Evolutionary conservation across 30 jellyfish, hydroid and myxozoan genomes (phyloP), one percentile per base, ranked within the genome.

Genomic region (Cassiopea andromeda): DNA sequence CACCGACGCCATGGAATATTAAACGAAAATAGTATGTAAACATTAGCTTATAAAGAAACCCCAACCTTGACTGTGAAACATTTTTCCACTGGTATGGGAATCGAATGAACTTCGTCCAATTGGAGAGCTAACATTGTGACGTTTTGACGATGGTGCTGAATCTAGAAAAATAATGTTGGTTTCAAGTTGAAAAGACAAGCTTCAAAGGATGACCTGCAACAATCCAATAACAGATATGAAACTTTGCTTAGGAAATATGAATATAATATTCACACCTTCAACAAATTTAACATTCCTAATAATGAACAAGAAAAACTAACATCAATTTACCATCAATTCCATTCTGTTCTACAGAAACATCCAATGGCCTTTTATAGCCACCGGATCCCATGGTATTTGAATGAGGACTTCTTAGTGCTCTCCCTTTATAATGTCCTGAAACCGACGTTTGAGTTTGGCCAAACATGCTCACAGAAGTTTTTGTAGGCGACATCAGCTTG

Each of bases 351-450:
- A 74, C 66, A 9, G 92, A 80, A 10, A 82, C 89, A 57, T 94
- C 99, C 72, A 96, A 87, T 48, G 99, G 97, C 60, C 99, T 84
- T 79, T 94, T 94, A 59, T 94, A 97, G 84, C 94, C 90, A 2
- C 97, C 69, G 10, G 87, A 18, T 5, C 75, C 48, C 1, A 92
- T 93, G 59, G 84, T 60, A 59, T 50, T 83, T 38, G 97, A 69
- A 43, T 78, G 77, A 0, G 98, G 97, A 72, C 97, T 90, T 86
- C 88, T 94, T 87, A 94, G 44, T 16, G 97, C 38, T 84, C 96
- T 90, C 54, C 98, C 90, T 83, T 91, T 90, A 81, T 90, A 71
- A 49, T 93, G 93, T n/a, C 90, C 94, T 8, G 98, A 82, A 48
- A 91, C 87, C 0, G 97, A 79, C 14, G 97, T 82, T 48, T 97